Evolutionary conservation across 2,797 vertebrate genomes (phyloP).

Genomic region (Oryzias dopingdopingensis): DNA sequence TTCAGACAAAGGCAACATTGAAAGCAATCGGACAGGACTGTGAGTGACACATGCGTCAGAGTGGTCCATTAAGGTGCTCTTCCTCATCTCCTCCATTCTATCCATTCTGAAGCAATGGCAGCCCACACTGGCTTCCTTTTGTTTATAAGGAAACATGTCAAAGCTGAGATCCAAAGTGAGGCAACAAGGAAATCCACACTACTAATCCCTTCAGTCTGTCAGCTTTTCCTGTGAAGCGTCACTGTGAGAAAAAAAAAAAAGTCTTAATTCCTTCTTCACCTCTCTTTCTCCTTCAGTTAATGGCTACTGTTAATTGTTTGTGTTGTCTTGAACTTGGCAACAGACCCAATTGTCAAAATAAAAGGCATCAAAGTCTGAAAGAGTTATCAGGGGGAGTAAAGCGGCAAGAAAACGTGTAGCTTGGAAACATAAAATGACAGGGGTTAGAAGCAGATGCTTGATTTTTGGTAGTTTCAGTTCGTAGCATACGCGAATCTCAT

Average conservation of each 20-base stretch:
- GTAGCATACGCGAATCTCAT: constrained; percentile 2
- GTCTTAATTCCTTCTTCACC: constrained; percentile 49
- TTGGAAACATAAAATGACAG: constrained; percentile 46
- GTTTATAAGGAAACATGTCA: no score
- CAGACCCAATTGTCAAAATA: constrained; percentile 74
- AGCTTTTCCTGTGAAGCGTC: constrained; percentile 48
- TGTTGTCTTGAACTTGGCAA: constrained; percentile 65
- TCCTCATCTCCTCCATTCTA: background rate
- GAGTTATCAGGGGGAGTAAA: constrained; percentile 70
- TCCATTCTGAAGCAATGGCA: constrained; percentile 46
- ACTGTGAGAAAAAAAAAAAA: constrained; percentile 39
- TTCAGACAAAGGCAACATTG: constrained; percentile 14
- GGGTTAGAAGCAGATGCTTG: background rate
- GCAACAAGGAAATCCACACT: constrained; percentile 59
- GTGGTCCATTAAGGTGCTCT: background rate
- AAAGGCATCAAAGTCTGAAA: constrained; percentile 54
- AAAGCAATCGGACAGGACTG: background rate
- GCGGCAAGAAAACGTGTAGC: constrained; percentile 50
- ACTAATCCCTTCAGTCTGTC: constrained; percentile 64
- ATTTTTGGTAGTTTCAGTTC: constrained; percentile 32
- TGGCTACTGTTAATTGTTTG: constrained; percentile 70
- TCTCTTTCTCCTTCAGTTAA: constrained; percentile 39
- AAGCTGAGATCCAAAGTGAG: constrained; percentile 29
- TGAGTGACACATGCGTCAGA: background rate
- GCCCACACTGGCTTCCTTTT: constrained; percentile 47